These are phyloP conservation scores for Osedax fenrisi DNA, from an alignment of 2,888 invertebrate species.

Conservation along the genomic window DNA sequence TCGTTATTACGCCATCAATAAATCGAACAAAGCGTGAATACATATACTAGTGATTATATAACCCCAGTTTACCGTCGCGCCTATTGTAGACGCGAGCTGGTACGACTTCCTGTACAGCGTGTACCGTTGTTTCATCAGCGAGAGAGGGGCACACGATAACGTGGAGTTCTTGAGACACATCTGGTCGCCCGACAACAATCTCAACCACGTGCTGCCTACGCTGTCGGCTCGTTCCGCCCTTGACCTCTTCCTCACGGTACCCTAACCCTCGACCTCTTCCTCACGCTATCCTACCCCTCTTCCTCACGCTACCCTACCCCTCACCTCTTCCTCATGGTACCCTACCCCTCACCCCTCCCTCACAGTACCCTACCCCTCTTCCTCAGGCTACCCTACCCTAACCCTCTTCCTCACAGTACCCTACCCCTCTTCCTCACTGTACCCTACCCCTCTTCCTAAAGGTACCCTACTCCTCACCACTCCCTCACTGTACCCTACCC, in stretches of 20 bases:
- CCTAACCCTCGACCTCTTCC: too few species aligned
- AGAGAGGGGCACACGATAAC: not conserved
- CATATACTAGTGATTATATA: too few species aligned
- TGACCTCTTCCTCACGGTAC: slow-evolving; percentile 34
- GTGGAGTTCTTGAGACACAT: slow-evolving; percentile 24
- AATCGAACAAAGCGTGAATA: too few species aligned
- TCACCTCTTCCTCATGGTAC: too few species aligned
- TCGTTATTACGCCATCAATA: too few species aligned
- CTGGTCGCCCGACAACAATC: slow-evolving; percentile 31
- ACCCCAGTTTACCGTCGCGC: too few species aligned
- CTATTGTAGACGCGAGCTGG: slow-evolving; percentile 34
- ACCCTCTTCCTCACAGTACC: slow-evolving; percentile 40
- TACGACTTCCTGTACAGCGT: slow-evolving; percentile 30
- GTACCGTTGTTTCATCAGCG: slow-evolving; percentile 19
- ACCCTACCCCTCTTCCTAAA: too few species aligned
- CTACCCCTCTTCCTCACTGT: too few species aligned
- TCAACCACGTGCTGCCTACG: slow-evolving; percentile 33
- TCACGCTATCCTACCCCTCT: not conserved
- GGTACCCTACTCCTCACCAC: too few species aligned
- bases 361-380: too few species aligned
- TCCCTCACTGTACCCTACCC: slow-evolving; percentile 32
- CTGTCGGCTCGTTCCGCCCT: slow-evolving; percentile 37
- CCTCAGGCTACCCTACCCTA: not conserved
- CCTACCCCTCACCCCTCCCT: slow-evolving; percentile 36
- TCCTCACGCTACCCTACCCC: slow-evolving; percentile 42